These are phyloP conservation scores for Aptenodytes patagonicus DNA, from an alignment of 2,113 vertebrate genomes.

Conservation along the genomic window DNA sequence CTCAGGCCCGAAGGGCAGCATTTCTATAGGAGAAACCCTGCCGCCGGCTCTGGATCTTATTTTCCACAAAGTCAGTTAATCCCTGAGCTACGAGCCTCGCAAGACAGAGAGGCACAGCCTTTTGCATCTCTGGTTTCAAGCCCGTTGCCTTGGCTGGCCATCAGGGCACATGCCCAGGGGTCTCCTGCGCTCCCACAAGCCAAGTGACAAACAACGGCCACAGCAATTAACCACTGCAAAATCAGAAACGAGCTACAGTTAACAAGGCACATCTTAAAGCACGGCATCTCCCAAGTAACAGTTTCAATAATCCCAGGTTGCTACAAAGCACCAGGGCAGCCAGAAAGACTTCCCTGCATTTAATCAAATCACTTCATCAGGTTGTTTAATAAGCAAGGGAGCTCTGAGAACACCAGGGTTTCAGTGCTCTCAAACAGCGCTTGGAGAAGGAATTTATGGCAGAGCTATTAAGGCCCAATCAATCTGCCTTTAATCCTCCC, in stretches of 20 bases:
- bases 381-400: constrained; percentile 38
- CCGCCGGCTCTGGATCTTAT: not conserved
- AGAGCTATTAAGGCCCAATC: not conserved
- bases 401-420: constrained; percentile 4
- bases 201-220: rapidly evolving
- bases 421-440: not conserved
- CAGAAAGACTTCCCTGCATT: not conserved
- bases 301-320: not conserved
- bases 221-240: not conserved
- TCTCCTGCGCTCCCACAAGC: not conserved
- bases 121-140: rapidly evolving
- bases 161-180: rapidly evolving
- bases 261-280: not conserved
- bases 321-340: not conserved
- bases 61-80: not conserved
- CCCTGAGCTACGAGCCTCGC: rapidly evolving
- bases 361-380: constrained; percentile 51
- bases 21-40: not conserved
- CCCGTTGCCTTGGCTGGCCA: not conserved
- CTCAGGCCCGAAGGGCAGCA: not conserved
- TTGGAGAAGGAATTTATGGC: not conserved
- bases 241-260: not conserved
- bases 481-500: not conserved
- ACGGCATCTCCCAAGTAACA: not conserved
- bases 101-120: not conserved